These are phyloP conservation scores for Rhagonycha lutea DNA, from an alignment of 2,888 invertebrate genomes.

Conservation along the genomic window DNA sequence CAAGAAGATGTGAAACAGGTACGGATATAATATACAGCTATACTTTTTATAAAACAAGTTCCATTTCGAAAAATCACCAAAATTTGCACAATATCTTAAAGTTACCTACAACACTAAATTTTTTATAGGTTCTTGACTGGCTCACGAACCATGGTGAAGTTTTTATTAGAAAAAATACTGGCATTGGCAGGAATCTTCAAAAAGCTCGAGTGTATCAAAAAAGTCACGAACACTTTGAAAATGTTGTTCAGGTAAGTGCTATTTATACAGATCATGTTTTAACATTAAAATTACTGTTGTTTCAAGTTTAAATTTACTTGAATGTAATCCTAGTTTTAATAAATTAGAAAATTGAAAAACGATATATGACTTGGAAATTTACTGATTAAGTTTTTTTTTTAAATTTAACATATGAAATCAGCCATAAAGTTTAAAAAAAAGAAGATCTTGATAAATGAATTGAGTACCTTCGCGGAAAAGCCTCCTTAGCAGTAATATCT, in stretches of 20 bases:
- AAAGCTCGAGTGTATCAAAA: constrained; percentile 96
- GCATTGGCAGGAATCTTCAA: constrained; percentile 92
- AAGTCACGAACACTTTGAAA: constrained; percentile 98
- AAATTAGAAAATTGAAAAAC: no score
- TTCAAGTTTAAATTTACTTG: not conserved
- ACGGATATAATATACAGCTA: constrained; percentile 15
- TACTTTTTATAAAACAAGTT: not conserved
- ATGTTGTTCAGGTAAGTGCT: constrained; percentile 86
- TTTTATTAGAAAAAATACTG: constrained; percentile 95
- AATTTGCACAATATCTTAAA: not conserved
- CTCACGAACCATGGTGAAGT: constrained; percentile 96
- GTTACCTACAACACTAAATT: not conserved
- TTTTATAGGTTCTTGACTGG: constrained; percentile 87
- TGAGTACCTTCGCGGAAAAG: no score
- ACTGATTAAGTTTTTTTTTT: no score
- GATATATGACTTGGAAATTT: no score
- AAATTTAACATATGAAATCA: no score
- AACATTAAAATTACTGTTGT: not conserved
- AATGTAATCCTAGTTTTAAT: no score
- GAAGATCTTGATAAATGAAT: no score
- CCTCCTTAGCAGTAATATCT: no score
- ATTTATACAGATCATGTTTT: not conserved
- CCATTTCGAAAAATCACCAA: not conserved
- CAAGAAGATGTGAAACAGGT: constrained; percentile 98
- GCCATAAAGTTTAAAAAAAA: no score